These are phyloP conservation scores for Microplitis deprimator DNA, from an alignment of 2,888 invertebrate genomes.

Conservation along the genomic window DNA sequence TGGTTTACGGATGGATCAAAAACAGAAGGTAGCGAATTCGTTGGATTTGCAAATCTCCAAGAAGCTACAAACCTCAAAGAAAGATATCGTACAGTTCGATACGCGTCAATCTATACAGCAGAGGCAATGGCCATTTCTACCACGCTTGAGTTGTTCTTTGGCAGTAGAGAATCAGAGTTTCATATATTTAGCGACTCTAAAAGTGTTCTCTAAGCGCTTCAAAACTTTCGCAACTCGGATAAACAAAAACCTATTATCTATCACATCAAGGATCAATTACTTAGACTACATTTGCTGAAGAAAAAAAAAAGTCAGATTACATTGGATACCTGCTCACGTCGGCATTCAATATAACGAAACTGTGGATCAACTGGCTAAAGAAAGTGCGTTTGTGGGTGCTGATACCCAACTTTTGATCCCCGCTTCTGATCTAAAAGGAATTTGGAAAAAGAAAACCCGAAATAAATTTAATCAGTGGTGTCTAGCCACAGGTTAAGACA, in stretches of 20 bases:
- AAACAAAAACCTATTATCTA: background rate
- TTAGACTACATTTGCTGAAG: background rate
- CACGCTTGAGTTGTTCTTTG: background rate
- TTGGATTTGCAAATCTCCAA: conserved; percentile 3
- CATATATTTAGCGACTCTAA: background rate
- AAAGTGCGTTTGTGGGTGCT: background rate
- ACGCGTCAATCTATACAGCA: background rate
- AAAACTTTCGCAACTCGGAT: background rate
- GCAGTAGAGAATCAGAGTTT: background rate
- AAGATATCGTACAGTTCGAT: background rate
- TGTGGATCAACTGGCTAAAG: conserved; percentile 11
- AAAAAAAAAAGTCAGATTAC: background rate
- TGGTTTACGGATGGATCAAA: conserved; percentile 9
- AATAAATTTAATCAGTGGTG: background rate
- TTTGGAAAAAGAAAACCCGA: background rate
- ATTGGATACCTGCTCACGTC: conserved; percentile 2
- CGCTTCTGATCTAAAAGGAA: background rate
- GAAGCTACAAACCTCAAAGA: background rate
- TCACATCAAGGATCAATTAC: background rate
- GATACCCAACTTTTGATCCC: background rate
- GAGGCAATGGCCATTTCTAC: conserved; percentile 14
- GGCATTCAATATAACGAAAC: background rate
- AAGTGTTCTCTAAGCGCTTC: background rate
- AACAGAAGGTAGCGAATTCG: background rate
- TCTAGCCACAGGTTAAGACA: background rate